Evolutionary conservation across 53 echinoderm and acorn worm genomes (phyloP), one percentile per base, ranked within the genome.

Genomic region (Paracentrotus lividus): DNA sequence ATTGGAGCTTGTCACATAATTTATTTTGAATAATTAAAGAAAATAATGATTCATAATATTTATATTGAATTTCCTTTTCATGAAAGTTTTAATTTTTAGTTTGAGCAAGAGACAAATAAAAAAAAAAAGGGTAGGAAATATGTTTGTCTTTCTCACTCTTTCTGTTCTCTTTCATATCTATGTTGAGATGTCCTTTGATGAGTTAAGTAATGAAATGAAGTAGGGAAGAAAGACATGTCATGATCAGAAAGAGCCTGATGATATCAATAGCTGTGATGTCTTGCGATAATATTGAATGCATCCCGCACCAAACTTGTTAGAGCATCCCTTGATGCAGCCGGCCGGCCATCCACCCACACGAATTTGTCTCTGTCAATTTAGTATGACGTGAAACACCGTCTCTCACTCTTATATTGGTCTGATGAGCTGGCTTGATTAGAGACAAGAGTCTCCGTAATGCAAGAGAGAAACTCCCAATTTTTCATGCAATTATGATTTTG

Each of bases 401-500:
- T 86, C 86, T 34, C 56, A 20, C 86, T 55, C 56, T 55, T 53
- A 86, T 86, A 56, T 86, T 86, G 54, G 86, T 53, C 86, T 86
- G 86, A 86, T 86, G 86, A 86, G 56, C 27, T 38, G 33, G 33
- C 86, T 86, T 86, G 86, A 86, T 86, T 56, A 86, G 20, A 86
- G 86, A 86, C 86, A 86, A 86, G 54, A 86, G 56, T 32, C 86
- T 56, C 56, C 55, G 56, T 89, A 89, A 89, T 89, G 89, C 61
- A 64, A 64, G 64, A 89, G 26, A 89, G 89, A 89, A 89, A 89
- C 45, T 65, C 61, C 72, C 69, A 90, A 90, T 90, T 90, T 90
- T 90, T 90, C 91, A 90, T 72, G 91, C 49, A 90, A 90, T 90
- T 90, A 90, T 90, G 75, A 49, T 47, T 90, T 90, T 90, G 69